These are phyloP conservation scores for Podabrus alpinus DNA, from an alignment of 2,888 invertebrate genomes.

Conservation along the genomic window DNA sequence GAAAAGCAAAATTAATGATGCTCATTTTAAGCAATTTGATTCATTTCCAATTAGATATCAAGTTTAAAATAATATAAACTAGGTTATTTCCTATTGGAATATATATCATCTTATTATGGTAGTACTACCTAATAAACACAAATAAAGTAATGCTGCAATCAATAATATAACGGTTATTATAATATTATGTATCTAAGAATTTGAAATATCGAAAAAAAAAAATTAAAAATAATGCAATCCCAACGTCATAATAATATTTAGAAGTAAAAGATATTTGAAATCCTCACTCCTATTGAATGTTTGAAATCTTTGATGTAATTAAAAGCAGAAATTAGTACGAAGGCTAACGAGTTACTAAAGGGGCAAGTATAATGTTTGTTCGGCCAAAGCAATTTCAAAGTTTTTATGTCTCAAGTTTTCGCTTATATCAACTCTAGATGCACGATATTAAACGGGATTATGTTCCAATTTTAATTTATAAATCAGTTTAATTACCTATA, in stretches of 20 bases:
- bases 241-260: not conserved
- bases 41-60: not conserved
- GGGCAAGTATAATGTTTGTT: slow-evolving; percentile 24
- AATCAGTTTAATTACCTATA: slow-evolving; percentile 12
- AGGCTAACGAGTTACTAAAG: slow-evolving; percentile 28
- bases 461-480: slow-evolving; percentile 28
- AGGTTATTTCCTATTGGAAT: not conserved
- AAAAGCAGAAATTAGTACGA: slow-evolving; percentile 21
- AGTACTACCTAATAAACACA: too few relatives aligned
- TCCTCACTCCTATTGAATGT: not conserved
- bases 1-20: not conserved
- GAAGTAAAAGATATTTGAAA: not conserved
- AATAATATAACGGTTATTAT: too few relatives aligned
- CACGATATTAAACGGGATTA: slow-evolving; percentile 26
- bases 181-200: too few relatives aligned
- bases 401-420: slow-evolving; percentile 44
- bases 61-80: not conserved
- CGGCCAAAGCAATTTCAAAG: slow-evolving; percentile 39
- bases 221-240: not conserved
- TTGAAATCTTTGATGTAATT: not conserved
- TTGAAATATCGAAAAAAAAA: too few relatives aligned
- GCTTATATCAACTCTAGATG: slow-evolving; percentile 29
- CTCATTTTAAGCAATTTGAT: not conserved
- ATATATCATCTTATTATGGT: too few relatives aligned
- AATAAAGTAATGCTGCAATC: too few relatives aligned